These are phyloP conservation scores for Eueides isabella DNA, from an alignment of 1,140 invertebrate genomes.

Conservation along the genomic window DNA sequence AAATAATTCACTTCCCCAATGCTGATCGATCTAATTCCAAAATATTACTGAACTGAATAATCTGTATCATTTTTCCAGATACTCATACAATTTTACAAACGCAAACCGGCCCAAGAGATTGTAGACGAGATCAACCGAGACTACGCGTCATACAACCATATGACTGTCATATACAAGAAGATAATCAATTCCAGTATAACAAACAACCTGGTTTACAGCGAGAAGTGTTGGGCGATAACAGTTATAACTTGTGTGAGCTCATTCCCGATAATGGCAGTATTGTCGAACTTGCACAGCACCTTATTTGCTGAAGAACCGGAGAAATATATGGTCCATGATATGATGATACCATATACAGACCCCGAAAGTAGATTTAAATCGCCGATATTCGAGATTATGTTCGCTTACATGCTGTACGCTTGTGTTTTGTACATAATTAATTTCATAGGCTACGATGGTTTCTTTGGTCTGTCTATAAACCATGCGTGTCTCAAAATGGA, in stretches of 20 bases:
- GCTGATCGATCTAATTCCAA: no score
- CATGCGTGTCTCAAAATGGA: constrained; percentile 39
- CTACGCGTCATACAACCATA: constrained; percentile 39
- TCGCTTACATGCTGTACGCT: constrained; percentile 43
- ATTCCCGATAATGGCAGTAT: constrained; percentile 48
- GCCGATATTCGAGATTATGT: constrained; percentile 50
- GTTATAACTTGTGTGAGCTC: constrained; percentile 40
- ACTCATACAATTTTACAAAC: constrained; percentile 44
- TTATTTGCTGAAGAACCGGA: constrained; percentile 36
- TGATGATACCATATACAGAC: constrained; percentile 40
- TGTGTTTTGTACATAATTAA: neutral
- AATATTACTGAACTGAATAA: no score
- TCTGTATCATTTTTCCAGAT: constrained; percentile 45
- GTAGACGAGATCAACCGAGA: constrained; percentile 50
- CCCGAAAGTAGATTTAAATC: constrained; percentile 48
- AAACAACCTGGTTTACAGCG: constrained; percentile 43
- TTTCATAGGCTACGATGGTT: constrained; percentile 30
- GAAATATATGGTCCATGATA: constrained; percentile 56
- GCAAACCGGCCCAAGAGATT: constrained; percentile 35
- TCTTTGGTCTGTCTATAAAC: constrained; percentile 26
- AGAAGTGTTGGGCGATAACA: constrained; percentile 42
- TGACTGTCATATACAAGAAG: constrained; percentile 20
- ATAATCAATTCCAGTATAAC: constrained; percentile 35
- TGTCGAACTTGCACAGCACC: constrained; percentile 43
- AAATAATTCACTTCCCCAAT: no score